These are phyloP conservation scores for Choristoneura fumiferana DNA, from an alignment of 1,140 invertebrate genomes.

Conservation along the genomic window DNA sequence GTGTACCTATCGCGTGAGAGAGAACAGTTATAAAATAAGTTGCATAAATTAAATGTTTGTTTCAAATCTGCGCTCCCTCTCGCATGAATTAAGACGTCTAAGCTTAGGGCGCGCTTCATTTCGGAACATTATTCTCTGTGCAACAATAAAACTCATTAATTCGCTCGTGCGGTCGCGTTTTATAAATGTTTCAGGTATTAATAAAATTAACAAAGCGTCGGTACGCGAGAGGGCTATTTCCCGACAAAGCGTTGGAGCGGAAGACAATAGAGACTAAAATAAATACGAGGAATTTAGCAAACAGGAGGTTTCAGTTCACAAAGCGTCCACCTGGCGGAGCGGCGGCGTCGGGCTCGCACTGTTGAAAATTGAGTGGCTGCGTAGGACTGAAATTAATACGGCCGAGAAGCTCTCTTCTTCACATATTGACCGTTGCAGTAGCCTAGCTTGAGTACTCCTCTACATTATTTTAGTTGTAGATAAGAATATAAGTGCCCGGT, in stretches of 20 bases:
- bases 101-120: constrained; percentile 53
- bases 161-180: constrained; percentile 66
- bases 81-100: constrained; percentile 55
- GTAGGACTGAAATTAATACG: constrained; percentile 61
- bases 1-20: constrained; percentile 21
- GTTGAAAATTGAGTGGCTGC: constrained; percentile 62
- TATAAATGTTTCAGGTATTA: constrained; percentile 77
- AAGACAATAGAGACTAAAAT: constrained; percentile 75
- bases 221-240: constrained; percentile 61
- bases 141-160: constrained; percentile 77
- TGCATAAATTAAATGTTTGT: constrained; percentile 53
- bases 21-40: constrained; percentile 57
- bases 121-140: constrained; percentile 63
- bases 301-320: constrained; percentile 52
- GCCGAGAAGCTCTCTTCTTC: constrained; percentile 30
- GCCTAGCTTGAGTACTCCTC: too few relatives aligned
- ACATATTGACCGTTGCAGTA: too few relatives aligned
- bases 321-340: constrained; percentile 69
- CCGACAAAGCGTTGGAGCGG: constrained; percentile 67
- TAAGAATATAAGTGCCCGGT: too few relatives aligned
- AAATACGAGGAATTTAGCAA: constrained; percentile 75
- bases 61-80: constrained; percentile 41
- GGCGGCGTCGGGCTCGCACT: constrained; percentile 29
- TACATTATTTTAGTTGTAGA: too few relatives aligned
- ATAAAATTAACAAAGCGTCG: constrained; percentile 75